These are phyloP conservation scores for Dasysyrphus albostriatus DNA, from an alignment of 2,888 invertebrate genomes.

Conservation along the genomic window DNA sequence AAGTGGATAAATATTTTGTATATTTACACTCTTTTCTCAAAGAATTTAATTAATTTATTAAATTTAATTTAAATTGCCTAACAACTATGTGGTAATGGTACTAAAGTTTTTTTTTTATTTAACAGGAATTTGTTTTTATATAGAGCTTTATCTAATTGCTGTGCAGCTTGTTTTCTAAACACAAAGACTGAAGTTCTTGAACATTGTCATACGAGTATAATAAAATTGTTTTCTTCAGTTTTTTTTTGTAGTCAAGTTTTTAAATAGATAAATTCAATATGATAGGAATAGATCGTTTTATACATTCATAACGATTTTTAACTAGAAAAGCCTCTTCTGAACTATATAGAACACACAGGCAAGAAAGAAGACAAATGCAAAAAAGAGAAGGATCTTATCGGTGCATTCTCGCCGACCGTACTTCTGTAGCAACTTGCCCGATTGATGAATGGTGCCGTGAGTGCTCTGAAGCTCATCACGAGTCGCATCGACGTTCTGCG, in stretches of 20 bases:
- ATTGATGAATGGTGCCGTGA: conserved; percentile 93
- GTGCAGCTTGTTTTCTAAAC: conserved; percentile 9
- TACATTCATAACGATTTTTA: conserved; percentile 85
- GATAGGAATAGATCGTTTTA: conserved; percentile 81
- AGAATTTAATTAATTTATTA: conserved; percentile 26
- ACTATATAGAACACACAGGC: conserved; percentile 97
- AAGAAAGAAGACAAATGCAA: conserved; percentile 94
- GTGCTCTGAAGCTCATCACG: conserved; percentile 93
- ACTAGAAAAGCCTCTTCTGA: conserved; percentile 93
- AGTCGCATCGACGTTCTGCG: conserved; percentile 89
- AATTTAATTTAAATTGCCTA: conserved; percentile 43
- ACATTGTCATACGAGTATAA: neutral
- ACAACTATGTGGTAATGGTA: conserved; percentile 35
- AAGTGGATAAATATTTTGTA: conserved; percentile 27
- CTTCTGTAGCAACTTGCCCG: conserved; percentile 95
- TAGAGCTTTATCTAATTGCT: conserved; percentile 50
- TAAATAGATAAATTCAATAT: conserved; percentile 62
- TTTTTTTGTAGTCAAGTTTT: conserved; percentile 32
- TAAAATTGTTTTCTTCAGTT: neutral
- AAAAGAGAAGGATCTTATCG: conserved; percentile 94
- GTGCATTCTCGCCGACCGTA: conserved; percentile 97
- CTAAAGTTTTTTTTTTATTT: conserved; percentile 29
- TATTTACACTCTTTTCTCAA: conserved; percentile 24
- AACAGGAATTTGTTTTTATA: conserved; percentile 56
- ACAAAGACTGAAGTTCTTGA: neutral